Base-by-base conservation (phyloP, 2,113 vertebrate species). In the Seriola aureovittata region DNA sequence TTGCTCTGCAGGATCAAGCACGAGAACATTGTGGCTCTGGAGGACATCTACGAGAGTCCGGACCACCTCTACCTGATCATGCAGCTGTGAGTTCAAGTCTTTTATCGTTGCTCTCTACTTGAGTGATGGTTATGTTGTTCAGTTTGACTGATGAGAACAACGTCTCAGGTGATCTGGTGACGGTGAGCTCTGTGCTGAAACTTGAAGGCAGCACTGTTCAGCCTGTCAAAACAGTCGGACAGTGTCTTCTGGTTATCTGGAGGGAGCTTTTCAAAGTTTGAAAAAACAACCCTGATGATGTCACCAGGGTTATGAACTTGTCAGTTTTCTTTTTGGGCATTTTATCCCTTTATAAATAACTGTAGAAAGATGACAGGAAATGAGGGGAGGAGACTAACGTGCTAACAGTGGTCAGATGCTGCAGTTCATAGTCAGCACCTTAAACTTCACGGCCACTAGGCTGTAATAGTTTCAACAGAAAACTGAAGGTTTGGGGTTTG, bases 41-140 rank as follows among this genome's bases (percentile, higher is more conserved):
- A 99, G 94, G 98, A 99, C 90, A 99, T 99, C 89, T 98, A 99
- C 13, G 98, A 99, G 93, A 99, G 97, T 74, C 95, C 97, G 0
- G 97, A 97, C 81, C 98, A 99, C 92, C 94, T 99, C 67, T 99
- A 99, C 91, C 94, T 99, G 93, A 97, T 99, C 75, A 99, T 99
- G 98, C 97, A 99, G 86, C 91, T 99, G 98, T 99, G 92, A 99
- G 98, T 98, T 19, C 0, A 57, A 34, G 32, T 46, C 4, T 13
- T 6, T 44, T 76, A 13, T 17, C 21, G 0, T 58, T 11, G 6
- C 50, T 19, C 29, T 25, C 1, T 55, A 4, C 46, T n/a, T 64
- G 4, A 72, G 36, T 59, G 57, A 25, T n/a, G 16, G 55, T 65
- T 52, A 48, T 29, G 55, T 66, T 70, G 16, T 12, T 38, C 7